phyloP scores from a whole-genome alignment of 2,797 vertebrate species.

The Psittacula echo region DNA sequence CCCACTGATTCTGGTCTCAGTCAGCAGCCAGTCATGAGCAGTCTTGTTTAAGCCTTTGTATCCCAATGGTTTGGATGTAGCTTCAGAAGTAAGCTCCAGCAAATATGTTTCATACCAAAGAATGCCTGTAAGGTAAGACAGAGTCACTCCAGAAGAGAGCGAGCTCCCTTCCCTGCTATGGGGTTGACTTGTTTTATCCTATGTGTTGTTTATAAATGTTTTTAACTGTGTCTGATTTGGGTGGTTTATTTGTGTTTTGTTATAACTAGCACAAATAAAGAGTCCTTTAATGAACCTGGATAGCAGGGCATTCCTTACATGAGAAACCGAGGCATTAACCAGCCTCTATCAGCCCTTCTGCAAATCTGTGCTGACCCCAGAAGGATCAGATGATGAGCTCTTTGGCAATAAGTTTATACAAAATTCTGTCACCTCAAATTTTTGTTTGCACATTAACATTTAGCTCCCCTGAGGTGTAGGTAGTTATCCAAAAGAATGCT shows the following conservation, averaged over 20 bases:
- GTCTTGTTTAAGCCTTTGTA: background rate
- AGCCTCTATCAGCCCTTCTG: background rate
- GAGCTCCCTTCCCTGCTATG: background rate
- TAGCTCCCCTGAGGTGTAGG: background rate
- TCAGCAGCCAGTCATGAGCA: background rate
- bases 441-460: background rate
- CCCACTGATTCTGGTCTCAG: background rate
- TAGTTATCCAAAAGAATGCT: background rate
- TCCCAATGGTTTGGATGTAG: rapidly evolving
- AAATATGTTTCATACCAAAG: rapidly evolving
- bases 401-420: background rate
- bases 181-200: background rate
- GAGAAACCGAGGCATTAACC: background rate
- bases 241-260: background rate
- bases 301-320: background rate
- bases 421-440: background rate
- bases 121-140: background rate
- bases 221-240: background rate
- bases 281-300: background rate
- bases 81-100: background rate
- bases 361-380: background rate
- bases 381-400: background rate
- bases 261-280: background rate
- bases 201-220: background rate
- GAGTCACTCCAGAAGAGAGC: background rate